These are phyloP conservation scores for Idris sp. DNA, from an alignment of 1,140 invertebrate genomes.

Conservation along the genomic window DNA sequence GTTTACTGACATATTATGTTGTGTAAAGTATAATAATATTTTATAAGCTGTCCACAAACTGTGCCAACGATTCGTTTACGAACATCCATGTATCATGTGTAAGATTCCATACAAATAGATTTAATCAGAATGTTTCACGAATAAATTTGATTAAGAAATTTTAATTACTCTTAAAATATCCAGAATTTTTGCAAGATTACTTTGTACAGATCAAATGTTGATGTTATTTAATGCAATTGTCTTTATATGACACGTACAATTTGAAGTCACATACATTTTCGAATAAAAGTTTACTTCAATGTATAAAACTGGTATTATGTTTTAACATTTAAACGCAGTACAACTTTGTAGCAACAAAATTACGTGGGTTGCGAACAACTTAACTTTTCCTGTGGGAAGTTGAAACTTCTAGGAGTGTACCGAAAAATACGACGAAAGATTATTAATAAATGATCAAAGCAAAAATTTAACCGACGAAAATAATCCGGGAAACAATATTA, in stretches of 20 bases:
- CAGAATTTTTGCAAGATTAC: constrained; percentile 13
- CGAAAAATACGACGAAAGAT: constrained; percentile 13
- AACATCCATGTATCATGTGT: constrained; percentile 13
- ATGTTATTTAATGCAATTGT: too few species aligned
- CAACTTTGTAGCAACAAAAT: constrained; percentile 2
- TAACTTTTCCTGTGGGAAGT: constrained; percentile 7
- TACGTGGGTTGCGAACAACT: constrained; percentile 3
- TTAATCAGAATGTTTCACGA: constrained; percentile 2
- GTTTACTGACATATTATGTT: constrained; percentile 40
- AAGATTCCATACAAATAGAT: constrained; percentile 1
- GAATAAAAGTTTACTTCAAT: too few species aligned
- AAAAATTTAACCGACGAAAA: constrained; percentile 8
- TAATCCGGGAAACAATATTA: too few species aligned
- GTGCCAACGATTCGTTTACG: constrained; percentile 31
- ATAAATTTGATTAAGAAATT: constrained; percentile 9
- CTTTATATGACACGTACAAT: too few species aligned
- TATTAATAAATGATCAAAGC: constrained; percentile 35
- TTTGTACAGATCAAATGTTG: constrained; percentile 10
- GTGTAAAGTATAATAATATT: constrained; percentile 39
- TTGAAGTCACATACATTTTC: too few species aligned
- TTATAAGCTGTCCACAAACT: constrained; percentile 18
- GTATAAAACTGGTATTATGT: too few species aligned
- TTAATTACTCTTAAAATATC: constrained; percentile 25
- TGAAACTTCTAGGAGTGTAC: constrained; percentile 11
- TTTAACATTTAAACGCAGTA: too few species aligned